Percentiles rank a stretch among this genome's conserved stretches.
phyloP scores from a whole-genome alignment of 1,140 invertebrate species.

The Agrypnia vestita region DNA sequence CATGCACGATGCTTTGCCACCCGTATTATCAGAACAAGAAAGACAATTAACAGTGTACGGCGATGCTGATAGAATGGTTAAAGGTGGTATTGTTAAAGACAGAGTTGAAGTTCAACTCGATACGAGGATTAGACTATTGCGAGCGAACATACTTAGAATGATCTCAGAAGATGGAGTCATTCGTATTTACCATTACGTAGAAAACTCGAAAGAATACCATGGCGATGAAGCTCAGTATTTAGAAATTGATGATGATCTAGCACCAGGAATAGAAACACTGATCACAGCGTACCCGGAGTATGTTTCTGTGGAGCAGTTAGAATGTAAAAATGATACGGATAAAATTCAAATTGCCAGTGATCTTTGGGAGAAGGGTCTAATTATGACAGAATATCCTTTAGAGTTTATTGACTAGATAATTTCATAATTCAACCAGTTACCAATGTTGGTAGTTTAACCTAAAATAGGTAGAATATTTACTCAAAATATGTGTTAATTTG shows the following conservation, averaged over 20 bases:
- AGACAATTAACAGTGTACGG: constrained; percentile 78
- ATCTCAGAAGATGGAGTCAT: constrained; percentile 79
- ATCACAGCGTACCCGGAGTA: constrained; percentile 85
- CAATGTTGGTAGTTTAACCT: no score
- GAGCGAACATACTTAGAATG: constrained; percentile 82
- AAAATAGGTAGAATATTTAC: no score
- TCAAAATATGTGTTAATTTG: no score
- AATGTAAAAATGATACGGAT: constrained; percentile 76
- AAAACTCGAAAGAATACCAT: constrained; percentile 90
- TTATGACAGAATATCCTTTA: constrained; percentile 77
- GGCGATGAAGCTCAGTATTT: constrained; percentile 86
- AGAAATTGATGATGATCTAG: constrained; percentile 79
- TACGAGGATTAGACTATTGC: constrained; percentile 80
- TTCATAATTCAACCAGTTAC: no score
- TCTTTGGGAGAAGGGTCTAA: constrained; percentile 82
- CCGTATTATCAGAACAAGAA: constrained; percentile 80
- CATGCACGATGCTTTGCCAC: constrained; percentile 91
- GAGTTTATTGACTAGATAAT: constrained; percentile 56
- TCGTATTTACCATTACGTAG: constrained; percentile 84
- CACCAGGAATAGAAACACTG: constrained; percentile 81
- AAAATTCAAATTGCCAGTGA: constrained; percentile 77
- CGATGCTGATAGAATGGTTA: constrained; percentile 80
- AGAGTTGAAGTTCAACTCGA: constrained; percentile 79
- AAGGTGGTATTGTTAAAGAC: constrained; percentile 76
- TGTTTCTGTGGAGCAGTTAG: constrained; percentile 81